A percentile compares a stretch with the other conserved stretches of the same genome.
phyloP scores from a whole-genome alignment of 2,113 vertebrate genomes.

The Cephalopterus ornatus region DNA sequence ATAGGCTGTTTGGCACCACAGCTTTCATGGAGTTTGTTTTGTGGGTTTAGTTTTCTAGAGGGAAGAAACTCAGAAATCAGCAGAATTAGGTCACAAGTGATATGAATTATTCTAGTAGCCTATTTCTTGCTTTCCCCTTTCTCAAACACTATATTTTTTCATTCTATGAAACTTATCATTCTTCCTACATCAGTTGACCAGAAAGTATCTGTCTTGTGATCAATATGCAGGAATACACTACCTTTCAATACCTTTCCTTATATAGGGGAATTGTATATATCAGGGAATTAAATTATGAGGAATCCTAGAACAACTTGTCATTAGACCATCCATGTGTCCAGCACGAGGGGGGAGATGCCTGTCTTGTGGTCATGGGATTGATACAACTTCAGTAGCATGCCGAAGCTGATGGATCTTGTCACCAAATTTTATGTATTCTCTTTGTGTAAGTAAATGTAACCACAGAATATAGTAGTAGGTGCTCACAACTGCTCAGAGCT shows the following conservation, averaged over 20 bases:
- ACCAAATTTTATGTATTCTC: background rate
- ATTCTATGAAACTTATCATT: background rate
- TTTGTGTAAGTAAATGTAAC: background rate
- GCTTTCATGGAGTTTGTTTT: background rate
- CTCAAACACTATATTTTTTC: background rate
- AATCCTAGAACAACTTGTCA: background rate
- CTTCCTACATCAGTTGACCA: background rate
- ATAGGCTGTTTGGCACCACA: background rate
- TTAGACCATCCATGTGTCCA: background rate
- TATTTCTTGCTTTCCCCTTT: background rate
- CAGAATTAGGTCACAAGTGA: background rate
- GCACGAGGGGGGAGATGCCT: background rate
- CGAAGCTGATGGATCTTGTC: background rate
- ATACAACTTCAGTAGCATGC: background rate
- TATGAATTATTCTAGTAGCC: background rate
- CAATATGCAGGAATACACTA: background rate
- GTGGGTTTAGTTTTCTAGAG: background rate
- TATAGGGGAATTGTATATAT: background rate
- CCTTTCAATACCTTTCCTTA: background rate
- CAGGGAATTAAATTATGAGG: background rate
- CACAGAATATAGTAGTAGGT: background rate
- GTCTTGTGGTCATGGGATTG: fast-evolving
- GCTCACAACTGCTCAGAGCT: background rate
- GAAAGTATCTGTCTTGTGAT: background rate
- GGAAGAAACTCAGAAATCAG: background rate